A percentile compares a stretch with the other conserved stretches of the same genome.
Conservation (phyloP, 2,888 invertebrate species). For the Nipponacmea schrenckii region DNA sequence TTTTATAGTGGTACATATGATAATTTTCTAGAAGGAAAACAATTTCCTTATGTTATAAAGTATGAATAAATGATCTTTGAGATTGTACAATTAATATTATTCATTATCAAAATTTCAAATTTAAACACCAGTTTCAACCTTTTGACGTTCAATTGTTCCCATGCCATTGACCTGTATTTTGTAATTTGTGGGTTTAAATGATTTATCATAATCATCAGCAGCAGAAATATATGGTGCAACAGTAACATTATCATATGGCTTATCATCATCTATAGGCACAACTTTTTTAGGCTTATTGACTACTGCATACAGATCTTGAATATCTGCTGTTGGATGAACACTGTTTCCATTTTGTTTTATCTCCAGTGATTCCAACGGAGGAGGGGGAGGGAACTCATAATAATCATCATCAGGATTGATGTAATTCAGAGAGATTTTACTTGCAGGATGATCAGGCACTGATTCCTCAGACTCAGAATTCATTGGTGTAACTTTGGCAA, state of each 20-base stretch:
- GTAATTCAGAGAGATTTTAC: conserved; percentile 7
- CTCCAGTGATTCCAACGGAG: not conserved
- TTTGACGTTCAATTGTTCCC: not conserved
- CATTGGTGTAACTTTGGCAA: conserved; percentile 58
- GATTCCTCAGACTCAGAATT: conserved; percentile 57
- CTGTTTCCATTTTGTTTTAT: not conserved
- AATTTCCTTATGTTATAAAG: no score
- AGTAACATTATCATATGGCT: conserved; percentile 2
- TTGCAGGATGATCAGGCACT: conserved; percentile 36
- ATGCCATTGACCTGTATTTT: not conserved
- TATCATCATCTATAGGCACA: not conserved
- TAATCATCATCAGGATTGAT: conserved; percentile 25
- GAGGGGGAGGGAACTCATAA: conserved; percentile 15
- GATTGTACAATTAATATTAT: no score
- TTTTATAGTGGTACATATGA: no score
- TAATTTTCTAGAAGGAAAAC: no score
- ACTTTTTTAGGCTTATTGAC: not conserved
- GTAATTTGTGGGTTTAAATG: not conserved
- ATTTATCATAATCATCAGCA: not conserved
- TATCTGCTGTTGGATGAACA: not conserved
- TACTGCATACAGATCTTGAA: not conserved
- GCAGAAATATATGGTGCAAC: not conserved
- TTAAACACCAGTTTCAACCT: conserved; percentile 1
- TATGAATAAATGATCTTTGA: no score
- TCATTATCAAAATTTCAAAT: not conserved